phyloP scores from a whole-genome alignment of 2,888 invertebrate species.

The Eristalis tenax region DNA sequence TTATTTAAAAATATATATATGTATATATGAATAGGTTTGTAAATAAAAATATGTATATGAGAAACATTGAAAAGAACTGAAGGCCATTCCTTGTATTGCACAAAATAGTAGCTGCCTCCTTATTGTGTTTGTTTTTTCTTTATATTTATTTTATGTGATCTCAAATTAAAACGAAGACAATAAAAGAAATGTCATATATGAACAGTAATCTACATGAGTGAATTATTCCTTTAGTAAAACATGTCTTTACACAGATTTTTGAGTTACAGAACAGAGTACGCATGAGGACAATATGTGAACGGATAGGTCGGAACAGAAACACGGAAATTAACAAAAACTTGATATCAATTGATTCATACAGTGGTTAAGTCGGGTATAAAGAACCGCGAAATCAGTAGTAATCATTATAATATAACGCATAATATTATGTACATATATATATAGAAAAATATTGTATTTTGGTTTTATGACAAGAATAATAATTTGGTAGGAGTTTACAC shows the following conservation, averaged over 20 bases:
- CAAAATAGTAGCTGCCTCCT: constrained; percentile 15
- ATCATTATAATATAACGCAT: constrained; percentile 64
- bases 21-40: constrained; percentile 9
- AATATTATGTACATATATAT: constrained; percentile 66
- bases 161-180: constrained; percentile 6
- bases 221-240: constrained; percentile 27
- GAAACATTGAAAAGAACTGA: constrained; percentile 17
- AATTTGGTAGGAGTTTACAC: constrained; percentile 72
- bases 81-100: constrained; percentile 28
- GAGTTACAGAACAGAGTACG: constrained; percentile 61
- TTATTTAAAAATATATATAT: constrained; percentile 27
- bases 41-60: constrained; percentile 21
- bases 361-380: constrained; percentile 13
- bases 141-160: constrained; percentile 31
- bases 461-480: constrained; percentile 72
- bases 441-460: constrained; percentile 72
- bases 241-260: constrained; percentile 57
- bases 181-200: constrained; percentile 25
- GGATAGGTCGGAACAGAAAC: neutral
- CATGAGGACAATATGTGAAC: constrained; percentile 18
- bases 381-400: constrained; percentile 46
- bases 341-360: constrained; percentile 44
- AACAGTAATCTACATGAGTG: constrained; percentile 23
- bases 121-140: neutral
- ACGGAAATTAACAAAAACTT: constrained; percentile 5